Percentiles rank a stretch among this genome's conserved stretches.
Conservation (phyloP, 2,113 vertebrate genomes). For the Leptodactylus fuscus region DNA sequence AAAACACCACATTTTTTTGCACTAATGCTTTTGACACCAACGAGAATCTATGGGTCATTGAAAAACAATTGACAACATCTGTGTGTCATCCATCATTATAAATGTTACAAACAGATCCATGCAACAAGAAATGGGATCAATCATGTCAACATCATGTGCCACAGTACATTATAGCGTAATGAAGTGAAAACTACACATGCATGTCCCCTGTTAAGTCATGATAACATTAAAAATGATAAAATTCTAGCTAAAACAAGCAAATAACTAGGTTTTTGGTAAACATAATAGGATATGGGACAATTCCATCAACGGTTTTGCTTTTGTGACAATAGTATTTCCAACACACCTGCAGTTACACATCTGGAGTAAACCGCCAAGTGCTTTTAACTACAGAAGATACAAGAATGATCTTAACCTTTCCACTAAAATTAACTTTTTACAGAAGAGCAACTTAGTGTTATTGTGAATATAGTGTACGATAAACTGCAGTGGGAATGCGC, state of each 20-base stretch:
- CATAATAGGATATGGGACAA: background rate
- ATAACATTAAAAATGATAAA: background rate
- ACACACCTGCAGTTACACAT: slow-evolving; percentile 12
- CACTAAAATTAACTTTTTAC: background rate
- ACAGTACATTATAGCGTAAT: too few relatives aligned
- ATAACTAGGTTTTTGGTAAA: background rate
- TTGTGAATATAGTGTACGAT: too few relatives aligned
- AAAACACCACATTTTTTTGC: too few relatives aligned
- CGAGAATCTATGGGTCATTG: too few relatives aligned
- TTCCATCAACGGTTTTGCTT: background rate
- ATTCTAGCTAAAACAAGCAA: background rate
- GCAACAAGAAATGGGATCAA: too few relatives aligned
- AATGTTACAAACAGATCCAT: too few relatives aligned
- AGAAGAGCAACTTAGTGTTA: background rate
- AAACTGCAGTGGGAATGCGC: too few relatives aligned
- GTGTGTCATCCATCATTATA: too few relatives aligned
- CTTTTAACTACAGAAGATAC: background rate
- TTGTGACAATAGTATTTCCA: background rate
- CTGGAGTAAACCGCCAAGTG: slow-evolving; percentile 3
- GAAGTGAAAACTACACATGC: background rate
- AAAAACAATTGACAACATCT: too few relatives aligned
- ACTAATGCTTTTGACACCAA: too few relatives aligned
- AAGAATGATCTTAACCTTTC: background rate
- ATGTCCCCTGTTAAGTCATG: background rate
- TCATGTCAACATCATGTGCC: too few relatives aligned